Evolutionary conservation across 2,797 vertebrate genomes (phyloP).

Genomic region (Nyctalus aviator): DNA sequence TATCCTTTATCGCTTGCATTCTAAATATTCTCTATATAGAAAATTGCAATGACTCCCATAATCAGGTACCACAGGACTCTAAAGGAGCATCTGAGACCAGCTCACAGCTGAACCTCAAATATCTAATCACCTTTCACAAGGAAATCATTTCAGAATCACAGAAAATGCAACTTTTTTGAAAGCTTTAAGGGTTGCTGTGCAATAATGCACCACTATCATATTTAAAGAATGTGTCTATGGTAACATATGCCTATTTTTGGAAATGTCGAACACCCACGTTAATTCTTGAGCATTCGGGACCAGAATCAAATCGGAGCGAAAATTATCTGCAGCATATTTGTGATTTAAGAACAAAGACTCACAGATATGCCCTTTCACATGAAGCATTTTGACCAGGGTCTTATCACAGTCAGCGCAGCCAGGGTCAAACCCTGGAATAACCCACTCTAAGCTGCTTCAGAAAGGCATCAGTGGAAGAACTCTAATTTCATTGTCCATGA

Average conservation of each 20-base stretch:
- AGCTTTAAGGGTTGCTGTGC: slow-evolving; percentile 70
- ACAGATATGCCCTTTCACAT: slow-evolving; percentile 41
- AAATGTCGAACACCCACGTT: slow-evolving; percentile 78
- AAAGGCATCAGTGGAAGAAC: not conserved
- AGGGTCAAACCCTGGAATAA: not conserved
- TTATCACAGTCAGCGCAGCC: slow-evolving; percentile 11
- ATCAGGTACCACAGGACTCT: slow-evolving; percentile 74
- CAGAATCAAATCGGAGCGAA: slow-evolving; percentile 77
- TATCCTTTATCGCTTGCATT: slow-evolving; percentile 56
- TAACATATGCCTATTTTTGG: slow-evolving; percentile 82
- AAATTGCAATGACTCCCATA: slow-evolving; percentile 65
- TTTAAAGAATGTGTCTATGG: slow-evolving; percentile 86
- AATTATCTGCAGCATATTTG: slow-evolving; percentile 66
- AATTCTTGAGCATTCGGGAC: slow-evolving; percentile 68
- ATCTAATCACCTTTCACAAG: slow-evolving; percentile 83
- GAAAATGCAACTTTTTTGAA: slow-evolving; percentile 80
- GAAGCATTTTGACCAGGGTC: slow-evolving; percentile 52
- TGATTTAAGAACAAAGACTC: slow-evolving; percentile 79
- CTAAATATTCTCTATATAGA: slow-evolving; percentile 67
- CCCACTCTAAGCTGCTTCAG: not conserved
- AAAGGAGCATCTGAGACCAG: slow-evolving; percentile 64
- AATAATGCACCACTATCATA: slow-evolving; percentile 73
- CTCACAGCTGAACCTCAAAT: slow-evolving; percentile 73
- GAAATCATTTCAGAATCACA: slow-evolving; percentile 75
- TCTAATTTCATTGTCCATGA: slow-evolving; percentile 21